Percentiles rank a stretch among this genome's conserved stretches.
Evolutionary conservation across 2,113 vertebrate genomes (phyloP).

Genomic region (Nanger granti): DNA sequence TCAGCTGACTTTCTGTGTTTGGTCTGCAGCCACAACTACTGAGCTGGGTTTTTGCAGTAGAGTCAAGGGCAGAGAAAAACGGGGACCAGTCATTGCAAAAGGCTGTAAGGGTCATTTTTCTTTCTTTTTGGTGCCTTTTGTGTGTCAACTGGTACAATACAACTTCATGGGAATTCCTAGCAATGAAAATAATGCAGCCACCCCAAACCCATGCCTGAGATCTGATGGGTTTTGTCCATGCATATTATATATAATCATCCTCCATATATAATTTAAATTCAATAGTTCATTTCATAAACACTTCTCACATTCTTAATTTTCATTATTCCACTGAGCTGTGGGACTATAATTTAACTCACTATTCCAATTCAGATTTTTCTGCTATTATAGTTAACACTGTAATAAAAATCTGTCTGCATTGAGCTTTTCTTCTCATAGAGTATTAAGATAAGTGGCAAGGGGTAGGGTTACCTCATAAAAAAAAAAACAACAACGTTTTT

Average conservation of each 20-base stretch:
- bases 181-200: not conserved
- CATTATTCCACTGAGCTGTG: not conserved
- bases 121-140: not conserved
- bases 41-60: not conserved
- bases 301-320: slow-evolving; percentile 12
- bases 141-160: not conserved
- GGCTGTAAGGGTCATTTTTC: not conserved
- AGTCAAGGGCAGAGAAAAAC: not conserved
- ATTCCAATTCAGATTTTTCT: slow-evolving; percentile 13
- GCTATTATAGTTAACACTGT: slow-evolving; percentile 10
- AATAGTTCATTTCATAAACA: slow-evolving; percentile 40
- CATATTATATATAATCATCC: not conserved
- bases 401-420: slow-evolving; percentile 41
- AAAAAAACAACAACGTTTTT: not conserved
- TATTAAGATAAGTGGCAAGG: slow-evolving; percentile 4
- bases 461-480: not conserved
- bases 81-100: not conserved
- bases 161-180: not conserved
- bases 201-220: not conserved
- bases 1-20: not conserved
- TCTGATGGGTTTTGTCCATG: not conserved
- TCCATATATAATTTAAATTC: not conserved
- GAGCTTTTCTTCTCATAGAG: not conserved
- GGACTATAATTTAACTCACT: slow-evolving; percentile 29
- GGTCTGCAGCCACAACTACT: not conserved